These are phyloP conservation scores for Amiota communis DNA, from an alignment of 2,888 invertebrate genomes.

Conservation along the genomic window DNA sequence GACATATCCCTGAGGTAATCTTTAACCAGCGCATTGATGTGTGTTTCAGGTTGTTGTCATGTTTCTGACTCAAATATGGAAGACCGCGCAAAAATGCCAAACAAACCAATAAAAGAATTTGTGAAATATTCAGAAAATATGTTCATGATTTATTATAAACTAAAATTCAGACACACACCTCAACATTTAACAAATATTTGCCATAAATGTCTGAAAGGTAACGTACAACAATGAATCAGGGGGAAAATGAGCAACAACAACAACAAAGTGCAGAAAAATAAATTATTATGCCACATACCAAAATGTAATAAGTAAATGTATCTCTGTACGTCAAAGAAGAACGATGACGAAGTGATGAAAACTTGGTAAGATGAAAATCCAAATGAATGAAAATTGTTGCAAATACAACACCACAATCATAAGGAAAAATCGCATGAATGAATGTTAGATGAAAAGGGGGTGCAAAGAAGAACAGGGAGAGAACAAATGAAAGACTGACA, in stretches of 20 bases:
- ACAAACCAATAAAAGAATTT: too few relatives aligned
- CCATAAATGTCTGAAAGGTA: background rate
- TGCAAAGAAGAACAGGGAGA: conserved; percentile 4
- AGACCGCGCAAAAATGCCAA: too few relatives aligned
- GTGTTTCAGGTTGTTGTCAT: too few relatives aligned
- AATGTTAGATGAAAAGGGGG: background rate
- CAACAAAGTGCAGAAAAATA: conserved; percentile 31
- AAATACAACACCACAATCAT: background rate
- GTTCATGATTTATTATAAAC: too few relatives aligned
- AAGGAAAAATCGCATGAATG: background rate
- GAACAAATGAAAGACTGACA: background rate
- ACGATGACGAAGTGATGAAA: conserved; percentile 25
- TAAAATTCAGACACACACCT: too few relatives aligned
- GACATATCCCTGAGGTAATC: too few relatives aligned
- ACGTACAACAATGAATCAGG: conserved; percentile 1
- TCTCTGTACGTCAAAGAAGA: too few relatives aligned
- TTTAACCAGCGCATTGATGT: too few relatives aligned
- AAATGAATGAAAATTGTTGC: too few relatives aligned
- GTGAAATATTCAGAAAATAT: too few relatives aligned
- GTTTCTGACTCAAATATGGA: too few relatives aligned
- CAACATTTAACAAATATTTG: background rate
- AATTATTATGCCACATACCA: conserved; percentile 49
- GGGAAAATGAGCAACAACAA: background rate
- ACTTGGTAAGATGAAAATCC: background rate
- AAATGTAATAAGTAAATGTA: conserved; percentile 35